These are phyloP conservation scores for Spinus olivaceus DNA, from an alignment of 2,797 vertebrate genomes.

Conservation along the genomic window DNA sequence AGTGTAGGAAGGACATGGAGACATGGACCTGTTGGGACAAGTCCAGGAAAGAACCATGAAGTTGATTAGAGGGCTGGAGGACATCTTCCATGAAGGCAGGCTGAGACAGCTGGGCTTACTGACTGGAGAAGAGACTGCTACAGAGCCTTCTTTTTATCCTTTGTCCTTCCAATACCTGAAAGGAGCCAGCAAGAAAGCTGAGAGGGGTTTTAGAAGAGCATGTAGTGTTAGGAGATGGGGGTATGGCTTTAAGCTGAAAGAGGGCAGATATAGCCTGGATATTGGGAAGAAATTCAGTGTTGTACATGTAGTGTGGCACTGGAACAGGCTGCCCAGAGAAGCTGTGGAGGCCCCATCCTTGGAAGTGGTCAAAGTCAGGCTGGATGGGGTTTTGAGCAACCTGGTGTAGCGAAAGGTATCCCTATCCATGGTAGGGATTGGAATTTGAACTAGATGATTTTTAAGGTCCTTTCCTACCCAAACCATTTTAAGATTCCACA, in stretches of 20 bases:
- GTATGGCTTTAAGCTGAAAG: neutral
- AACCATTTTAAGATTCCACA: neutral
- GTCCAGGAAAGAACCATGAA: neutral
- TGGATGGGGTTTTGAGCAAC: neutral
- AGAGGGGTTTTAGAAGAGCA: neutral
- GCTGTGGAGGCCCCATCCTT: accelerated
- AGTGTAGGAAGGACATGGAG: neutral
- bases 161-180: neutral
- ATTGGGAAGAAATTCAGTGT: neutral
- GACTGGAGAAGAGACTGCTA: neutral
- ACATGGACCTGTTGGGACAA: neutral
- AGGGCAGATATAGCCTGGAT: neutral
- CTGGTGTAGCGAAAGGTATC: neutral
- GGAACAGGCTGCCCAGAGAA: neutral
- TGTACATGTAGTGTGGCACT: neutral
- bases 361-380: too few relatives aligned
- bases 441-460: neutral
- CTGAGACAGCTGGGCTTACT: neutral
- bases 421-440: neutral
- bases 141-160: neutral
- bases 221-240: neutral
- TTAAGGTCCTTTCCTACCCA: neutral
- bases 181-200: neutral
- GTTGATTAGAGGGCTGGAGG: neutral
- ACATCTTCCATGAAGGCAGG: neutral